These are phyloP conservation scores for pig (Sus scrofa) DNA, from an alignment of 2,113 vertebrate genomes.

Conservation along the genomic window DNA sequence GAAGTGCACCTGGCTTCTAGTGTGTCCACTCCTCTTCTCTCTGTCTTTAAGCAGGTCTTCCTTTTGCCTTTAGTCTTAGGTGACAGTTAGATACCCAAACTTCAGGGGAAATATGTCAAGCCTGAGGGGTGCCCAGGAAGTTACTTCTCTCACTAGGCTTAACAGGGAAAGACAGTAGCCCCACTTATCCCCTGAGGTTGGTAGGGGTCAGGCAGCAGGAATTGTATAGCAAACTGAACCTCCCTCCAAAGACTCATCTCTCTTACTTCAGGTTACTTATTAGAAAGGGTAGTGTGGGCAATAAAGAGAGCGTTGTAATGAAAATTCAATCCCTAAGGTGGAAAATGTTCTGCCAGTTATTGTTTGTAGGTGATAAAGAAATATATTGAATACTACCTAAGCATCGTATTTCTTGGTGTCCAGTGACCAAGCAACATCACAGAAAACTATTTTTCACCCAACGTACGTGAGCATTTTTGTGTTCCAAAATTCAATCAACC, in stretches of 20 bases:
- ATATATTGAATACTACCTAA: slow-evolving; percentile 65
- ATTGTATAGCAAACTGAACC: neutral
- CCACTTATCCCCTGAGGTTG: neutral
- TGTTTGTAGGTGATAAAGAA: slow-evolving; percentile 77
- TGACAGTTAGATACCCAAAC: neutral
- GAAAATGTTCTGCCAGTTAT: slow-evolving; percentile 49
- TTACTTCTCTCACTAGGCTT: neutral
- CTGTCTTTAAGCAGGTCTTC: neutral
- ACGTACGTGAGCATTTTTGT: neutral
- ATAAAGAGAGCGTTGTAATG: slow-evolving; percentile 62
- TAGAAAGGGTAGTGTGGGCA: slow-evolving; percentile 60
- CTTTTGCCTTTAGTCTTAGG: neutral
- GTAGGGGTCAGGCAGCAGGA: neutral
- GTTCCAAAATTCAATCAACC: neutral
- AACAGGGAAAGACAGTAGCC: neutral
- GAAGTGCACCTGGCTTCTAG: neutral
- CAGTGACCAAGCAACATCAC: slow-evolving; percentile 11
- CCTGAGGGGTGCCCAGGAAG: neutral
- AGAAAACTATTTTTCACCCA: neutral
- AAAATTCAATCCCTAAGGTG: slow-evolving; percentile 71
- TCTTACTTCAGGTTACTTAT: slow-evolving; percentile 67
- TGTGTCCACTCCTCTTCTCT: neutral
- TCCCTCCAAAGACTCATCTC: slow-evolving; percentile 39
- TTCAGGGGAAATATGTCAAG: neutral
- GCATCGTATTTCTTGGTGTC: slow-evolving; percentile 53